Evolutionary conservation across 2,113 vertebrate species (phyloP).

Genomic region (Thunnus maccoyii): DNA sequence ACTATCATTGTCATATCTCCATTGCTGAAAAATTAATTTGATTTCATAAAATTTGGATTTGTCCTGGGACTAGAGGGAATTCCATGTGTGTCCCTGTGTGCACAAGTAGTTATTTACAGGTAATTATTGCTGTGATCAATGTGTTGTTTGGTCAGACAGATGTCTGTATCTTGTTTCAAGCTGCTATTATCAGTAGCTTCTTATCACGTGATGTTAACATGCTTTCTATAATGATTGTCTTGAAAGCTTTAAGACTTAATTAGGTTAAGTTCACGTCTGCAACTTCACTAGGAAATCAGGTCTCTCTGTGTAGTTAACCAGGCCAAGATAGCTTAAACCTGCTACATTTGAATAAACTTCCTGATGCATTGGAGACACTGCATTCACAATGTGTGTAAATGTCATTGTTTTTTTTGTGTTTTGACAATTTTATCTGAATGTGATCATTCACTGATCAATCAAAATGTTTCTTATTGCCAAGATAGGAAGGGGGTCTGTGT

Average conservation of each 20-base stretch:
- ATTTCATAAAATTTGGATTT: not conserved
- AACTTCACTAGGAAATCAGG: not conserved
- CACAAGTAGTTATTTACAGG: not conserved
- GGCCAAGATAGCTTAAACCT: too few species aligned
- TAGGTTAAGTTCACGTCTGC: not conserved
- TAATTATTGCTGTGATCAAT: slow-evolving; percentile 24
- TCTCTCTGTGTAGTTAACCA: not conserved
- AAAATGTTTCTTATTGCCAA: not conserved
- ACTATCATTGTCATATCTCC: too few species aligned
- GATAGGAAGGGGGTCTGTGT: not conserved
- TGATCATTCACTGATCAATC: not conserved
- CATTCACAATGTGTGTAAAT: not conserved
- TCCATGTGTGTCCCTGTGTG: not conserved
- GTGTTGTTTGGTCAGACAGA: slow-evolving; percentile 4
- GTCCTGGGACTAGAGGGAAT: not conserved
- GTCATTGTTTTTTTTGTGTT: not conserved
- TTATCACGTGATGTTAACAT: not conserved
- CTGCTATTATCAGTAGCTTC: not conserved
- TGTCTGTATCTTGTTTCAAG: not conserved
- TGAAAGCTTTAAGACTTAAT: not conserved
- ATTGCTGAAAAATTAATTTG: not conserved
- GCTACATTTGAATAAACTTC: too few species aligned
- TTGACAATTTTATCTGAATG: not conserved
- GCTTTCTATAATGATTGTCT: not conserved
- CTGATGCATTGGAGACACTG: too few species aligned